A percentile compares a stretch with the other conserved stretches of the same genome.
These are phyloP conservation scores for Ceratoteleas bidentatus DNA, from an alignment of 1,140 invertebrate species.

Conservation along the genomic window DNA sequence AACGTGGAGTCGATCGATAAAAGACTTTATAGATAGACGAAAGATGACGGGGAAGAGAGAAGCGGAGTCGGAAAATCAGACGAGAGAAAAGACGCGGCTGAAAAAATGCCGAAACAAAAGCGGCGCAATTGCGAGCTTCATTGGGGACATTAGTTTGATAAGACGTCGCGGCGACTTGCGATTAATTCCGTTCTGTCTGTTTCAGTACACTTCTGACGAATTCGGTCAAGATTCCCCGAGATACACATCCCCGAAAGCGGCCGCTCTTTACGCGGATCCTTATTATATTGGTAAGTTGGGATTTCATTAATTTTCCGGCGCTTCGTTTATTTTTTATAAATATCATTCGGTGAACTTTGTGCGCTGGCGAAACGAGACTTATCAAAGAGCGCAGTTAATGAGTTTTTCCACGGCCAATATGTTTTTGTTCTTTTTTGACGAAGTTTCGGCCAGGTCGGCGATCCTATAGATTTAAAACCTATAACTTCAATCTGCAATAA, in stretches of 20 bases:
- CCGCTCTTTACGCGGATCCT: constrained; percentile 79
- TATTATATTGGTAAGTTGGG: constrained; percentile 81
- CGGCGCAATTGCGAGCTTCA: neutral
- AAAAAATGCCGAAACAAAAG: too few relatives aligned
- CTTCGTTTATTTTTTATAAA: too few relatives aligned
- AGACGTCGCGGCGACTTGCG: neutral
- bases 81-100: neutral
- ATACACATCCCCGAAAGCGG: constrained; percentile 91
- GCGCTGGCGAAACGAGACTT: too few relatives aligned
- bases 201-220: constrained; percentile 93
- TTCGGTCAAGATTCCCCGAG: constrained; percentile 92
- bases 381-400: too few relatives aligned
- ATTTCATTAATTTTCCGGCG: too few relatives aligned
- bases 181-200: constrained; percentile 61
- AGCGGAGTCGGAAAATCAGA: constrained; percentile 11
- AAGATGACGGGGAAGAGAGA: constrained; percentile 32
- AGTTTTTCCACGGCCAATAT: neutral
- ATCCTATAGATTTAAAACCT: constrained; percentile 69
- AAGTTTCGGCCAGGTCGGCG: constrained; percentile 69
- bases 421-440: constrained; percentile 10
- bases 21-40: constrained; percentile 39
- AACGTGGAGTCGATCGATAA: constrained; percentile 45
- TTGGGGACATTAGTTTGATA: neutral
- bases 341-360: too few relatives aligned
- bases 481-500: constrained; percentile 70